phyloP scores from a whole-genome alignment of 2,797 vertebrate species.

The Halcyon smyrnensis region DNA sequence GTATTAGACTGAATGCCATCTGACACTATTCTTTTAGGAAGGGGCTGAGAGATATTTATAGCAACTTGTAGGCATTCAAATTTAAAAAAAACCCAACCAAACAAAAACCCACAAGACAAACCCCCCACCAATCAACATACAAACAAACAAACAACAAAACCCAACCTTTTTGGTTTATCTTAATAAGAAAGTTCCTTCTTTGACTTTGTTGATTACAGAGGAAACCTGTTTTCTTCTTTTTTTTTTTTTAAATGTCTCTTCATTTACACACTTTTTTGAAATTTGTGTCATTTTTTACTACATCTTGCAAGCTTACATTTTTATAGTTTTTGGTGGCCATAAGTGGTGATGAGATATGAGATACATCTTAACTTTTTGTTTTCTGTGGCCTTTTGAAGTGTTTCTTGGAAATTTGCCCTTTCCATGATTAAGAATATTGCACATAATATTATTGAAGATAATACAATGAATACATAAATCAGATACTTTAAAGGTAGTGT shows the following conservation, averaged over 20 bases:
- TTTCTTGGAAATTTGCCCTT: not conserved
- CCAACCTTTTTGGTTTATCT: not conserved
- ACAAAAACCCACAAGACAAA: not conserved
- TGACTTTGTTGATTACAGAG: not conserved
- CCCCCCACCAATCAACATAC: no score
- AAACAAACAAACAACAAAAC: no score
- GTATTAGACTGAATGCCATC: not conserved
- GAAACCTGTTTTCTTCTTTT: not conserved
- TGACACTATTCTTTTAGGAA: not conserved
- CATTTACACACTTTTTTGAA: not conserved
- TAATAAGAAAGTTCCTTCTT: not conserved
- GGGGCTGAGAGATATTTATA: not conserved
- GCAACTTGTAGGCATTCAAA: not conserved
- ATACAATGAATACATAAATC: not conserved
- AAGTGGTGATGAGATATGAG: not conserved
- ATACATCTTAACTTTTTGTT: not conserved
- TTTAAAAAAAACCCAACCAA: not conserved
- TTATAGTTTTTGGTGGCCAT: not conserved
- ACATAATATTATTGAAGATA: not conserved
- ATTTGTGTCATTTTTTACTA: not conserved
- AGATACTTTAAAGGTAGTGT: not conserved
- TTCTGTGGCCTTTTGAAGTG: not conserved
- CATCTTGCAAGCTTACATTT: not conserved
- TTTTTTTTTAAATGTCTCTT: not conserved
- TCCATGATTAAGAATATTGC: not conserved